Conservation (phyloP, 2,888 invertebrate genomes). For the Drosophila buzzatii region DNA sequence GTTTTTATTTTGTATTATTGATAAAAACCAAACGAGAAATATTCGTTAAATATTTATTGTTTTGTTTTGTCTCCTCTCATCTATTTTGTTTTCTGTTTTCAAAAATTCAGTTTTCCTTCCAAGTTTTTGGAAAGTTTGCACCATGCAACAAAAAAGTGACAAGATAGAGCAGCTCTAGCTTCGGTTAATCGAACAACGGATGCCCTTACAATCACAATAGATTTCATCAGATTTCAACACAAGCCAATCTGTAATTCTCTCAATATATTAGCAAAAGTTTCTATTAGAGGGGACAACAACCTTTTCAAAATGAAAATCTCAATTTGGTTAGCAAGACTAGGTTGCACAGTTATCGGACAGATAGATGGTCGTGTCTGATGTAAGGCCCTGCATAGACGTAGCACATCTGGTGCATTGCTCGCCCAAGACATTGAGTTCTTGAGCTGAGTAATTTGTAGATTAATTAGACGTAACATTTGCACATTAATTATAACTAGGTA, state of each 20-base stretch:
- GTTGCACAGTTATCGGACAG: background rate
- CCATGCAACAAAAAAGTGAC: slow-evolving; percentile 1
- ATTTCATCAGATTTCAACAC: background rate
- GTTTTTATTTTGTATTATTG: too few relatives aligned
- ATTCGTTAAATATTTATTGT: slow-evolving; percentile 29
- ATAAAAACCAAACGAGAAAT: background rate
- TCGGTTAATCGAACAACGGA: background rate
- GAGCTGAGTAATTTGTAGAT: slow-evolving; percentile 18
- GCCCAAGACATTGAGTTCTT: slow-evolving; percentile 13
- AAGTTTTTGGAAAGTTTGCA: slow-evolving; percentile 2
- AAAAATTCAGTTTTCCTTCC: slow-evolving; percentile 12
- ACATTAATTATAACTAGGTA: slow-evolving; percentile 27
- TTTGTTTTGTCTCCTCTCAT: slow-evolving; percentile 15
- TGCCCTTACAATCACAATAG: slow-evolving; percentile 2
- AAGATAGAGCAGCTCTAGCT: background rate
- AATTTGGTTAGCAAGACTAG: background rate
- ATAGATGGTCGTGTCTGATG: background rate
- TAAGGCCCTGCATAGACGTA: slow-evolving; percentile 2
- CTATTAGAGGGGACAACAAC: background rate
- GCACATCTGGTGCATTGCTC: slow-evolving; percentile 1
- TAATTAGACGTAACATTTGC: slow-evolving; percentile 45
- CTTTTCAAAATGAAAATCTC: background rate
- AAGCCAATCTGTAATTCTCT: background rate
- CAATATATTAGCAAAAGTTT: background rate
- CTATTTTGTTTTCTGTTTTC: background rate